These are phyloP conservation scores for Creontiades dilutus DNA, from an alignment of 2,888 invertebrate species.

Conservation along the genomic window DNA sequence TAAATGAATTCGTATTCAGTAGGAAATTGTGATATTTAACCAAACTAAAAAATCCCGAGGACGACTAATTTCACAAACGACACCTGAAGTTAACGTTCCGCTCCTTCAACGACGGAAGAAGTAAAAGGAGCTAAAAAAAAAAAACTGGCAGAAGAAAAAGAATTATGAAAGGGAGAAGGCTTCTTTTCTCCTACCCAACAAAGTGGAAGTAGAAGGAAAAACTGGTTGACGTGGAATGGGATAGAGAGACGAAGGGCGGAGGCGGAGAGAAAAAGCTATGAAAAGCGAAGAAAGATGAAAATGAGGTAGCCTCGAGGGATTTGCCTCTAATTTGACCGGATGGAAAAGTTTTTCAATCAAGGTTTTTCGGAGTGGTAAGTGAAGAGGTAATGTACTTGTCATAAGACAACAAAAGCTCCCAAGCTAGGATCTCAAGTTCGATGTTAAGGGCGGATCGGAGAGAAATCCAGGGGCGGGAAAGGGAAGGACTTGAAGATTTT, in stretches of 20 bases:
- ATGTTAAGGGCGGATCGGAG: neutral
- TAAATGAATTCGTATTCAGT: too few species aligned
- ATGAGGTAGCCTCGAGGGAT: slow-evolving; percentile 64
- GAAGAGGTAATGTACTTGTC: slow-evolving; percentile 67
- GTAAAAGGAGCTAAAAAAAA: neutral
- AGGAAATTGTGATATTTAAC: too few species aligned
- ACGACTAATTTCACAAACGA: too few species aligned
- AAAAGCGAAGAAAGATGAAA: slow-evolving; percentile 67
- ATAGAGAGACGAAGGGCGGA: neutral
- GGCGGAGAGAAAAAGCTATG: slow-evolving; percentile 45
- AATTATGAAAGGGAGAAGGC: slow-evolving; percentile 32
- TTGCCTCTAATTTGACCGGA: slow-evolving; percentile 63
- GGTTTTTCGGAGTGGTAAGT: slow-evolving; percentile 60
- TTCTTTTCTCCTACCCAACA: neutral
- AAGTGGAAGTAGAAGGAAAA: neutral
- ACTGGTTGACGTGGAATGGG: neutral
- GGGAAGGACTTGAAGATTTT: slow-evolving; percentile 28
- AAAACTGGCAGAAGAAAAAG: neutral
- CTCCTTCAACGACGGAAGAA: neutral
- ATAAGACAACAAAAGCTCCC: slow-evolving; percentile 57
- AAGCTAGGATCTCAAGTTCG: slow-evolving; percentile 36
- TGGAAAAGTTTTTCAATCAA: slow-evolving; percentile 64
- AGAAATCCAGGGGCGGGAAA: neutral
- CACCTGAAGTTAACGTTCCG: slow-evolving; percentile 18
- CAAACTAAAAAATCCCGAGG: too few species aligned